phyloP scores from a whole-genome alignment of 2,888 invertebrate genomes.

The Drosophila pseudotakahashii region DNA sequence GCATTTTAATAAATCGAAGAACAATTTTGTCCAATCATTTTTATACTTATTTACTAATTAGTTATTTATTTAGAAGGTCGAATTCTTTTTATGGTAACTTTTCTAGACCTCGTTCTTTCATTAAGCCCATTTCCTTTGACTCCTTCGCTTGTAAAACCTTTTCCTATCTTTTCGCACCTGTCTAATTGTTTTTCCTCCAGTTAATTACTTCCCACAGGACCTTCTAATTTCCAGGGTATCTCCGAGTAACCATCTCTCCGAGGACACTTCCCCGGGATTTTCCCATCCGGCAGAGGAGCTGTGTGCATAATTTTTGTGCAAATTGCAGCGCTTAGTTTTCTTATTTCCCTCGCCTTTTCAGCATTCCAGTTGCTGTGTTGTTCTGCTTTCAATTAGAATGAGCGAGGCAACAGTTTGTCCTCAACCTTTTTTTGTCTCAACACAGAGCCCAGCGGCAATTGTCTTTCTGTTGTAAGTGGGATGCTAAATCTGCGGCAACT shows the following conservation, averaged over 20 bases:
- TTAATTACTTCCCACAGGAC: constrained; percentile 20
- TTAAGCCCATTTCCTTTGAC: too few relatives aligned
- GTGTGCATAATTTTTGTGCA: constrained; percentile 48
- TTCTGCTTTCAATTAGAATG: constrained; percentile 67
- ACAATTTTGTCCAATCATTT: too few relatives aligned
- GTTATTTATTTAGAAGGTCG: too few relatives aligned
- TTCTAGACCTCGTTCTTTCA: too few relatives aligned
- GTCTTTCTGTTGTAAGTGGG: constrained; percentile 56
- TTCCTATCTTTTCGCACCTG: constrained; percentile 10
- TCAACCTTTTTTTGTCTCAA: constrained; percentile 10
- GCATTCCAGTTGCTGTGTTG: constrained; percentile 43
- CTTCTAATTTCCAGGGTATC: constrained; percentile 35
- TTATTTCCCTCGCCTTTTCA: constrained; percentile 15
- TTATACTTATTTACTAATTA: not conserved
- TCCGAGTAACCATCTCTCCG: constrained; percentile 35
- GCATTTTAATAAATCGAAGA: too few relatives aligned
- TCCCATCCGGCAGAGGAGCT: constrained; percentile 6
- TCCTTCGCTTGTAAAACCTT: not conserved
- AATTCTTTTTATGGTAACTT: too few relatives aligned
- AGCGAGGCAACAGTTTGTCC: constrained; percentile 62
- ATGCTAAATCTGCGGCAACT: constrained; percentile 61
- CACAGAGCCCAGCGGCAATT: constrained; percentile 45
- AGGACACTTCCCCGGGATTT: constrained; percentile 17
- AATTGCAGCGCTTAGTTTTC: constrained; percentile 43
- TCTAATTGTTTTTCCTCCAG: constrained; percentile 21